Evolutionary conservation across 2,797 vertebrate species (phyloP), one percentile per base, ranked within the genome.

Genomic region (Ctenopoma kingsleyae): DNA sequence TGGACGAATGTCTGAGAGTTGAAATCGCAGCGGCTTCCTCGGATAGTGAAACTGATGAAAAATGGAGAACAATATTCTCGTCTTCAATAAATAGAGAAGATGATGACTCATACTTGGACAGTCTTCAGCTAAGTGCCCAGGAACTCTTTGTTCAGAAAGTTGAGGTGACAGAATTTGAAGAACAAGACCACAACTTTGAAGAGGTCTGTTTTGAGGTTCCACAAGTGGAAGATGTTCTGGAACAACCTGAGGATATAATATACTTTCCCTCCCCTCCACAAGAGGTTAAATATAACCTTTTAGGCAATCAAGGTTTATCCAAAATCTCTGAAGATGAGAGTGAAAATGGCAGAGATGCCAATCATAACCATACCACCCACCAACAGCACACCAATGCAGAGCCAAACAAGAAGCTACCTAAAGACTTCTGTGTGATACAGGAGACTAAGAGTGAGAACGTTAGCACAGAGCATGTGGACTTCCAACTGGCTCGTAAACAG

Each of bases 81-180:
- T 95, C 95, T 10, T 95, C 95, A 9, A 95, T 95, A 71, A 95
- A 95, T 67, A 94, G 76, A 80, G 95, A 95, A 82, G 94, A 95
- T 12, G 94, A 95, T 38, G 95, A 95, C 76, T 94, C 93, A 38
- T 95, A 95, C 71, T 80, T 95, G 75, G 95, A 95, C 67, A 92
- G 83, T 66, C 92, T 94, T 55, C 74, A 94, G 66, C 74, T 94
- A 30, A 95, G 93, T 49, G 94, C 94, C 27, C 93, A 94, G 63
- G 95, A 94, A n/a, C 93, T 95, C 36, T 95, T 95, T 74, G 91
- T 95, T 44, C 93, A 94, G 77, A 95, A 94, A 78, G 70, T 89
- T 27, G 89, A 94, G 22, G 77, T 74, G 53, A 61, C 71, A 44
- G 90, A 90, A 38, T 71, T 53, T 20, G 81, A 92, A 17, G 84